Evolutionary conservation across 2,113 vertebrate species (phyloP), one percentile per base, ranked within the genome.

Genomic region (Vanacampus margaritifer): DNA sequence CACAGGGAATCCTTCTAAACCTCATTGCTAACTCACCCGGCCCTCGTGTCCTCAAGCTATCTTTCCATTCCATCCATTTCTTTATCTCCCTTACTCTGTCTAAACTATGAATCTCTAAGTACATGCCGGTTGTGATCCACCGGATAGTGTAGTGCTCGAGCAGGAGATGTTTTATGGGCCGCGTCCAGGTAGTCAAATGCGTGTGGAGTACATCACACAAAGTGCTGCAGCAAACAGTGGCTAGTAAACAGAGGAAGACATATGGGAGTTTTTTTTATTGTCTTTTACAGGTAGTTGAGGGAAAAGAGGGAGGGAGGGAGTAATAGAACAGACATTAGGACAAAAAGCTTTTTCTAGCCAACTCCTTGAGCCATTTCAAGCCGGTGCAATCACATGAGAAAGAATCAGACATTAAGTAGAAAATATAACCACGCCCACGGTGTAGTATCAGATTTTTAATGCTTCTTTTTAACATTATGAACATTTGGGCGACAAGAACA

Each of bases 221-320:
- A 85, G 79, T 79, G 79, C 75, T 78, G 74, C 76, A 71, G 76
- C 78, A 81, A 83, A 86, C 73, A 76, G 69, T 68, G 72, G 78
- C 74, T 74, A 69, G 86, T 83, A 81, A 82, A 81, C 76, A 78
- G 73, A 72, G 60, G 54, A 76, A 72, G 79, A 61, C 41, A 21
- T 74, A 75, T 74, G 71, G 57, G 39, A 64, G 72, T 23, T 43
- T 39, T 14, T 48, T 60, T 61, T 61, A 58, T 73, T 63, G 82
- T 43, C 69, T 79, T 79, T 79, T 74, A 74, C 68, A 69, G 62
- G 62, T 53, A 67, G 48, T 51, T 54, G 70, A 73, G 21, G 64
- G 70, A 65, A 32, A n/a, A n/a, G n/a, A n/a, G n/a, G 43, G 43
- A 58, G 70, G 17, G 65, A 69, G 19, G 67, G 75, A 82, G 21